A percentile compares a stretch with the other conserved stretches of the same genome.
These are phyloP conservation scores for Paralvinella palmiformis DNA, from an alignment of 1,140 invertebrate genomes.

Conservation along the genomic window DNA sequence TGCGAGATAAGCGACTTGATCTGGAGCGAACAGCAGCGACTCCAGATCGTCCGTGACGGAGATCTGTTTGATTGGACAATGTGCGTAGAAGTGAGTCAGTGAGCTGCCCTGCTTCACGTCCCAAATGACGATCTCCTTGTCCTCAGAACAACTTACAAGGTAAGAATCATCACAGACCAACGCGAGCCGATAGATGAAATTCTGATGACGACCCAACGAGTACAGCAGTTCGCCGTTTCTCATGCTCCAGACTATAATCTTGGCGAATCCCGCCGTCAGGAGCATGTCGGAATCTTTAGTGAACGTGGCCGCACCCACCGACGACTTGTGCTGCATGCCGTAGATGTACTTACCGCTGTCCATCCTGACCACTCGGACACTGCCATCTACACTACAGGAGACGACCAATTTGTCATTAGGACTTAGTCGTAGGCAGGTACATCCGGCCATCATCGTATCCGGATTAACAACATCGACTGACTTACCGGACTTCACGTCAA, in stretches of 20 bases:
- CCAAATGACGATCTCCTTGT: conserved; percentile 1
- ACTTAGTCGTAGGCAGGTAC: conserved; percentile 1
- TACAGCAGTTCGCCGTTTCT: neutral
- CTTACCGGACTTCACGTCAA: neutral
- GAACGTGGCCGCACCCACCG: neutral
- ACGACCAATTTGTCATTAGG: neutral
- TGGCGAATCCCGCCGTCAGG: conserved; percentile 3
- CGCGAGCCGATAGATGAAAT: neutral
- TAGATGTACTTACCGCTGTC: neutral
- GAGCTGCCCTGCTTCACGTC: neutral
- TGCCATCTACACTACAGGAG: neutral
- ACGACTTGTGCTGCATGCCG: conserved; percentile 1
- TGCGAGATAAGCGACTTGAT: neutral
- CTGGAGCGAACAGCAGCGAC: neutral
- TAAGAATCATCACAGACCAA: neutral
- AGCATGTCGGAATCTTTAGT: neutral
- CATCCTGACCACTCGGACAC: neutral
- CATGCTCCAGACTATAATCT: neutral
- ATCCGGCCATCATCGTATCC: neutral
- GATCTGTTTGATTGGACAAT: neutral
- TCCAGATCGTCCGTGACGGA: neutral
- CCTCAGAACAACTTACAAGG: neutral
- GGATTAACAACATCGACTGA: neutral
- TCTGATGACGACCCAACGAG: neutral
- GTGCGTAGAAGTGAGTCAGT: neutral